Conservation (phyloP, 2,888 invertebrate genomes). For the Eubasilissa splendida region DNA sequence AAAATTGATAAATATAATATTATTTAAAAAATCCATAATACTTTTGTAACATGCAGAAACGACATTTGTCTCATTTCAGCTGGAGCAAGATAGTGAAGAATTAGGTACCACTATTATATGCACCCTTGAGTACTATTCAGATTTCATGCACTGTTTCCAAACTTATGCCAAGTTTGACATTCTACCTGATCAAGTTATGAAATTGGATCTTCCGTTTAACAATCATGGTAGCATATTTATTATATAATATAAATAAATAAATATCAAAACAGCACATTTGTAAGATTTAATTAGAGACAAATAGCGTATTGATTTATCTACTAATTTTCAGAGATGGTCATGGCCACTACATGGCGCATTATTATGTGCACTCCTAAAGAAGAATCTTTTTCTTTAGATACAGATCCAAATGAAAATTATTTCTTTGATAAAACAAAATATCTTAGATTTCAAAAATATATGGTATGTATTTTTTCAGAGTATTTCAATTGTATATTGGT, state of each 20-base stretch:
- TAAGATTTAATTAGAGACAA: too few species aligned
- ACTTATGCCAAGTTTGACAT: constrained; percentile 65
- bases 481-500: neutral
- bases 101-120: constrained; percentile 60
- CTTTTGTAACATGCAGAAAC: too few species aligned
- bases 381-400: neutral
- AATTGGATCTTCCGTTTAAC: constrained; percentile 47
- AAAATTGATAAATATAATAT: too few species aligned
- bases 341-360: constrained; percentile 67
- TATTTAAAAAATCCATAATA: too few species aligned
- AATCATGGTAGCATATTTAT: constrained; percentile 49
- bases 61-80: too few species aligned
- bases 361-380: constrained; percentile 61
- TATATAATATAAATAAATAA: neutral
- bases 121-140: constrained; percentile 65
- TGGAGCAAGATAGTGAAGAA: too few species aligned
- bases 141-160: constrained; percentile 64
- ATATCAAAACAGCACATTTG: too few species aligned
- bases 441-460: neutral
- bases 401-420: neutral
- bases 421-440: constrained; percentile 42
- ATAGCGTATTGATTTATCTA: neutral
- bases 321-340: constrained; percentile 64
- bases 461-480: neutral
- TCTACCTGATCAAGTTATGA: constrained; percentile 60